Evolutionary conservation across 1,140 invertebrate species (phyloP).

Genomic region (Olivierus martensii): DNA sequence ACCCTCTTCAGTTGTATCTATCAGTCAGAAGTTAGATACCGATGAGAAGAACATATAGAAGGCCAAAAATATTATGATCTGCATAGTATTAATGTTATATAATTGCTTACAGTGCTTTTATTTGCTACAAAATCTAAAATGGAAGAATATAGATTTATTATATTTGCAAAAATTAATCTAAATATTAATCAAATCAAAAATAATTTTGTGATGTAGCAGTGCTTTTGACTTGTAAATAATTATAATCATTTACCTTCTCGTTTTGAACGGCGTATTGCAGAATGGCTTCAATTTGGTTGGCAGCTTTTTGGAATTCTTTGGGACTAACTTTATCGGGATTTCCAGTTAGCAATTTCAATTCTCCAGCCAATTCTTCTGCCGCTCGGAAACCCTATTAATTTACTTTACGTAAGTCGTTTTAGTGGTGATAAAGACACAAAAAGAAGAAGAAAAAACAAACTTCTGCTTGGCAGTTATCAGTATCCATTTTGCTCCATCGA

Average conservation of each 20-base stretch:
- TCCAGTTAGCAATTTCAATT: slow-evolving; percentile 19
- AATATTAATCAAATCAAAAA: not conserved
- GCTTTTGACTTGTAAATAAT: not conserved
- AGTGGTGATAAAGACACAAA: not conserved
- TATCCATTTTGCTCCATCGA: slow-evolving; percentile 4
- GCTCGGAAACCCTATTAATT: slow-evolving; percentile 13
- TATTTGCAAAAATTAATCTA: no score
- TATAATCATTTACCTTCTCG: slow-evolving; percentile 15
- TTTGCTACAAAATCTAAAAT: no score
- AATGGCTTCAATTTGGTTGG: slow-evolving; percentile 16
- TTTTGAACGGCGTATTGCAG: slow-evolving; percentile 20
- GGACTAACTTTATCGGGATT: slow-evolving; percentile 11
- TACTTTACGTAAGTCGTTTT: no score
- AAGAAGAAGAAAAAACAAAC: not conserved
- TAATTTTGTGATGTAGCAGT: not conserved
- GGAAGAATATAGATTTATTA: no score
- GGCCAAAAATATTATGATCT: no score
- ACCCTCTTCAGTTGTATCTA: no score
- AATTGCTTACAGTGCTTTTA: no score
- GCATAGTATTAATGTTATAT: no score
- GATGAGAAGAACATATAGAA: no score
- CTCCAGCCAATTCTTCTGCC: slow-evolving; percentile 17
- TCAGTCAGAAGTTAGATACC: no score
- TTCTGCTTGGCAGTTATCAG: slow-evolving; percentile 20
- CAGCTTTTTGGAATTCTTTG: slow-evolving; percentile 10